Conservation (phyloP, 1,140 invertebrate genomes). For the Nylanderia fulva region DNA sequence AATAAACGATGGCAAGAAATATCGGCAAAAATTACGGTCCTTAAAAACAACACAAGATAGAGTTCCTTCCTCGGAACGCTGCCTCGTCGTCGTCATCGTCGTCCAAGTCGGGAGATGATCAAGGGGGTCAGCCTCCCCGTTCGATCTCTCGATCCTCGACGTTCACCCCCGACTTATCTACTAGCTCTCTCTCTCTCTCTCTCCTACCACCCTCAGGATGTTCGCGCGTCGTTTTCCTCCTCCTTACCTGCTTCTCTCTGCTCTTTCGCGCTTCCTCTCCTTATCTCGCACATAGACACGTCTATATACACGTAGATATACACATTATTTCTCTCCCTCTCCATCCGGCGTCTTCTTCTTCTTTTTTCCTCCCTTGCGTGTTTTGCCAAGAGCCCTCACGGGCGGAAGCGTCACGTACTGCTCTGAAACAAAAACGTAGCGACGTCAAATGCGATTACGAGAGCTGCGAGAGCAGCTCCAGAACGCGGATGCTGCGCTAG, state of each 20-base stretch:
- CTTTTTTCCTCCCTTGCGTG: conserved; percentile 76
- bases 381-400: conserved; percentile 81
- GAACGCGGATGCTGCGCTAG: conserved; percentile 85
- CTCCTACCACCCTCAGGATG: conserved; percentile 30
- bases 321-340: conserved; percentile 56
- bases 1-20: conserved; percentile 59
- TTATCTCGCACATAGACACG: conserved; percentile 29
- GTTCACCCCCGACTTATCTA: conserved; percentile 58
- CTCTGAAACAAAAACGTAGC: conserved; percentile 86
- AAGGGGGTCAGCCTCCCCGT: neutral
- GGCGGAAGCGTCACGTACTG: conserved; percentile 85
- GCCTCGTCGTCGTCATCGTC: neutral
- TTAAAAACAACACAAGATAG: conserved; percentile 39
- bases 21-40: conserved; percentile 54
- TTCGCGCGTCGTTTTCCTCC: conserved; percentile 65
- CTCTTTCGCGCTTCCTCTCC: conserved; percentile 62
- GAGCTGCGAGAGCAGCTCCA: conserved; percentile 84
- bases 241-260: conserved; percentile 68
- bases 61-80: conserved; percentile 26
- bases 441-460: conserved; percentile 86
- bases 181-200: neutral
- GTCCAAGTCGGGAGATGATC: conserved; percentile 48
- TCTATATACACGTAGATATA: conserved; percentile 23
- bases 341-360: conserved; percentile 52
- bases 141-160: conserved; percentile 72